Conservation (phyloP, 2,113 vertebrate species). For the Gymnobelideus leadbeateri region DNA sequence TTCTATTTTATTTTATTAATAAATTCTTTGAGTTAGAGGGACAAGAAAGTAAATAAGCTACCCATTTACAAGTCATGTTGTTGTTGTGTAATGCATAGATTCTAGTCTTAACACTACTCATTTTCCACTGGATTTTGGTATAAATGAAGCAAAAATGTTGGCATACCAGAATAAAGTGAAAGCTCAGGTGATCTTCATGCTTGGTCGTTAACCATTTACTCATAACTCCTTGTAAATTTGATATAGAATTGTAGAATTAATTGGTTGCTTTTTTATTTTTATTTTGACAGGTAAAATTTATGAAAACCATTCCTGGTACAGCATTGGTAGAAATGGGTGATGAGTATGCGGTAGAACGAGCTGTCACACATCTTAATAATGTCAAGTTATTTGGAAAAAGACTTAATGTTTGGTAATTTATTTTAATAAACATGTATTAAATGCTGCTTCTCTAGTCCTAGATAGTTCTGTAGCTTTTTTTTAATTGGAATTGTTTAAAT, state of each 20-base stretch:
- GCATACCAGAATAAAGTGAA: conserved; percentile 43
- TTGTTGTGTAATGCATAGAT: conserved; percentile 6
- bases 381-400: conserved; percentile 97
- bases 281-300: conserved; percentile 93
- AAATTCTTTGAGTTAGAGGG: conserved; percentile 41
- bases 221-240: conserved; percentile 10
- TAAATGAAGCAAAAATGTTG: conserved; percentile 14
- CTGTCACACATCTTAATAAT: conserved; percentile 97
- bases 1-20: background rate
- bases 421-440: conserved; percentile 53
- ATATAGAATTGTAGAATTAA: conserved; percentile 44
- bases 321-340: conserved; percentile 98
- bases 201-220: conserved; percentile 44
- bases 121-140: conserved; percentile 5
- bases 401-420: conserved; percentile 95
- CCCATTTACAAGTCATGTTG: background rate
- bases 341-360: conserved; percentile 97
- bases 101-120: background rate
- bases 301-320: conserved; percentile 98
- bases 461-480: conserved; percentile 37
- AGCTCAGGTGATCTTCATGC: conserved; percentile 39
- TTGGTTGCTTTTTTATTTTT: conserved; percentile 58
- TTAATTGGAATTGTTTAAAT: conserved; percentile 38
- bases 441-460: background rate
- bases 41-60: conserved; percentile 33